Evolutionary conservation across 2,888 invertebrate species (phyloP).

Genomic region (Allophyes oxyacanthae): DNA sequence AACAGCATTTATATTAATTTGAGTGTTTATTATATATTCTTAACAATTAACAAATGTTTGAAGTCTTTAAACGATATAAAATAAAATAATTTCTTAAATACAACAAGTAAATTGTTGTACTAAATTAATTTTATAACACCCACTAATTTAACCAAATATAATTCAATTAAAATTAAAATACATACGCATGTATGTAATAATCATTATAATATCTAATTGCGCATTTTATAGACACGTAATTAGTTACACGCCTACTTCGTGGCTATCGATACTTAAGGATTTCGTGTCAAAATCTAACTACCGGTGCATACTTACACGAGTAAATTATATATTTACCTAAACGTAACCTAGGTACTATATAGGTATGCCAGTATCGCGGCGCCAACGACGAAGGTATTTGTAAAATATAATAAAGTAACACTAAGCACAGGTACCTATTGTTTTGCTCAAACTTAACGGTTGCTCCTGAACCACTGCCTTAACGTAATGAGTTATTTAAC

Average conservation of each 20-base stretch:
- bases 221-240: slow-evolving; percentile 74
- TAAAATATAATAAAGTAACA: slow-evolving; percentile 40
- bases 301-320: slow-evolving; percentile 69
- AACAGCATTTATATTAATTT: slow-evolving; percentile 87
- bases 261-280: slow-evolving; percentile 67
- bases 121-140: slow-evolving; percentile 32
- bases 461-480: slow-evolving; percentile 53
- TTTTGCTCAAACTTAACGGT: slow-evolving; percentile 58
- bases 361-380: slow-evolving; percentile 54
- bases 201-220: slow-evolving; percentile 66
- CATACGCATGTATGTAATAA: slow-evolving; percentile 35
- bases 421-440: slow-evolving; percentile 54
- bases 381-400: slow-evolving; percentile 58
- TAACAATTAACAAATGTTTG: slow-evolving; percentile 75
- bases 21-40: slow-evolving; percentile 76
- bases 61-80: slow-evolving; percentile 57
- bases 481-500: slow-evolving; percentile 61
- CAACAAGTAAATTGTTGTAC: slow-evolving; percentile 28
- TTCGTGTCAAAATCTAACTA: slow-evolving; percentile 79
- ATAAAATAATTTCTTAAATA: slow-evolving; percentile 30
- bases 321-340: slow-evolving; percentile 58
- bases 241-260: slow-evolving; percentile 60
- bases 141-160: slow-evolving; percentile 31
- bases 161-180: slow-evolving; percentile 35
- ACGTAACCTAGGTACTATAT: slow-evolving; percentile 43